phyloP scores from a whole-genome alignment of 2,113 vertebrate species.

The Elanus axillaris region DNA sequence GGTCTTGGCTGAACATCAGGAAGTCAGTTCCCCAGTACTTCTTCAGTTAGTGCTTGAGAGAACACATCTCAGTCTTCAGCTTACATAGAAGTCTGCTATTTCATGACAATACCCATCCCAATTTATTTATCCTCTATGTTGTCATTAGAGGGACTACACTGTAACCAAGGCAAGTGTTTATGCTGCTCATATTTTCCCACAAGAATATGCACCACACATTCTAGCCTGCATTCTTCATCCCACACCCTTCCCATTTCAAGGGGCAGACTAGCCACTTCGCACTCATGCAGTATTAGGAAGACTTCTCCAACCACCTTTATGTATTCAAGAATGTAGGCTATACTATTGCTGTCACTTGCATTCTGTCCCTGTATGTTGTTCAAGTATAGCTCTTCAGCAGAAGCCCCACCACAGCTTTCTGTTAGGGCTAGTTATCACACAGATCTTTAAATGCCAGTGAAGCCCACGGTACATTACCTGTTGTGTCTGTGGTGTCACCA shows the following conservation, averaged over 20 bases:
- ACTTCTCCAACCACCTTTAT: not conserved
- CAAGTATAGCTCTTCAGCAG: not conserved
- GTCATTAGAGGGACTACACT: not conserved
- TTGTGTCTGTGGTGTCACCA: slow-evolving; percentile 53
- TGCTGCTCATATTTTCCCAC: not conserved
- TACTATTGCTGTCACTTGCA: not conserved
- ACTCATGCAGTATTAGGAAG: not conserved
- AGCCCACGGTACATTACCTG: slow-evolving; percentile 36
- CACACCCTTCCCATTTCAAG: not conserved
- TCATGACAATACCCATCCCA: not conserved
- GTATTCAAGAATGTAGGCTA: not conserved
- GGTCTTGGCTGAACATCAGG: not conserved
- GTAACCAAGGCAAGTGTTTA: not conserved
- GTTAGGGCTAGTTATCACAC: not conserved
- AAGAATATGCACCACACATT: not conserved
- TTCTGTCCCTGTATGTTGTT: not conserved
- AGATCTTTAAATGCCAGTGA: not conserved
- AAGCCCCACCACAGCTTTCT: not conserved
- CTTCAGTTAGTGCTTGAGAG: not conserved
- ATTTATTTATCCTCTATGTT: not conserved
- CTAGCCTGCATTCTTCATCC: not conserved
- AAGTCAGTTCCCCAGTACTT: not conserved
- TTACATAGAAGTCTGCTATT: not conserved
- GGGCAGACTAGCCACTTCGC: not conserved
- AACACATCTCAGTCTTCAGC: not conserved